Base-by-base conservation (phyloP, 2,888 invertebrate species). In the Ganaspis brasiliensis region DNA sequence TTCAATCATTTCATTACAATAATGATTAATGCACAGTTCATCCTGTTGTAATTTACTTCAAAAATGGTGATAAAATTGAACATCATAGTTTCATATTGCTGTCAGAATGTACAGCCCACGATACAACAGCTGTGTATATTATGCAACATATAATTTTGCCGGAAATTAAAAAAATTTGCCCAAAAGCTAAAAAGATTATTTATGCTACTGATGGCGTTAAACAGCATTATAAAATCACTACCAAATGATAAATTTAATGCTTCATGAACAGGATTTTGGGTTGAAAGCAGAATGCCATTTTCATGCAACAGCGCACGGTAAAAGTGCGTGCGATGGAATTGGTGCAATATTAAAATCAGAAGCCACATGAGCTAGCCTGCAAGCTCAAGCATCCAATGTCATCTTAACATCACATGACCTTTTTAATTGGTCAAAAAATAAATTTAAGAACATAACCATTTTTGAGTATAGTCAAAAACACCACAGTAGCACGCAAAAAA, bases 1-100 rank as follows among this genome's bases (percentile, higher is more conserved):
- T 78, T 12, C 79, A 78, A 45, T 71, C 72, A 14, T 82, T 83
- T 52, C 82, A 81, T 74, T 81, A 74, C 10, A 82, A 81, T 24
- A 81, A 81, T 24, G 75, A 78, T 57, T 79, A 81, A 49, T 77
- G 77, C 9, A 79, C 81, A 3, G 57, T 84, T 52, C 67, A 70
- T 72, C 59, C 84, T 12, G 70, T 77, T 10, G 76, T 81, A 12
- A 63, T 77, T 61, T 82, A 83, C 75, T 83, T 79, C 55, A 75
- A 72, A 73, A 45, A 55, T 1, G 70, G 49, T 8, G 35, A 72
- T 16, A 26, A 67, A 70, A 49, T 81, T 10, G 10, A 67, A 9
- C 81, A 84, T 72, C n/a, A 16, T 14, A 79, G 77, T 67, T 26
- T 72, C 9, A 63, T 78, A n/a, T 14, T 78, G 8, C 57, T 83